Conservation (phyloP, 2,888 invertebrate species). For the Digitonthophagus gazella region DNA sequence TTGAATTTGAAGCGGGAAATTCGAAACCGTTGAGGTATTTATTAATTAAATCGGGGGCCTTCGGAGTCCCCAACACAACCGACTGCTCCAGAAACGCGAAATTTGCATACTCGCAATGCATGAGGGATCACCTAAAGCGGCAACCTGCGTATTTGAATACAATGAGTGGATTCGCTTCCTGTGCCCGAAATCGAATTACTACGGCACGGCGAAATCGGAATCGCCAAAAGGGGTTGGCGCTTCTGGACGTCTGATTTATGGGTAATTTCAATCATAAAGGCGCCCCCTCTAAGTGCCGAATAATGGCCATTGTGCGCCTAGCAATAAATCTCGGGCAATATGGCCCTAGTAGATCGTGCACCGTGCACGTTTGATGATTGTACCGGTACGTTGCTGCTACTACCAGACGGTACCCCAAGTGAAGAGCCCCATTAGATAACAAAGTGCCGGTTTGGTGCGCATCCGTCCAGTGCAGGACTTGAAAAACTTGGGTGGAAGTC, state of each 20-base stretch:
- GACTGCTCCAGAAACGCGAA: conserved; percentile 3
- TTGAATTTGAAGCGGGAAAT: no score
- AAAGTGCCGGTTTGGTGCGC: neutral
- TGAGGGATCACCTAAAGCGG: conserved; percentile 5
- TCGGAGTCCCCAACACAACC: neutral
- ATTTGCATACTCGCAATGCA: conserved; percentile 12
- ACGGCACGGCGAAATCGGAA: neutral
- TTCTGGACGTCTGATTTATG: neutral
- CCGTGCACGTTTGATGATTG: neutral
- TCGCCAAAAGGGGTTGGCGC: neutral
- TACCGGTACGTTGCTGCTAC: conserved; percentile 7
- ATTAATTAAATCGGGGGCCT: no score
- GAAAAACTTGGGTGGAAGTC: neutral
- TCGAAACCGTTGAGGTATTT: no score
- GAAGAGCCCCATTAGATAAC: neutral
- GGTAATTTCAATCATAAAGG: conserved; percentile 8
- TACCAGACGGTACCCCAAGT: neutral
- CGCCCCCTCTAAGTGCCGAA: conserved; percentile 10
- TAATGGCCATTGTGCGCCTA: conserved; percentile 6
- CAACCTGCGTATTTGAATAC: conserved; percentile 14
- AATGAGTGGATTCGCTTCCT: conserved; percentile 10
- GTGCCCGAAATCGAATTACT: conserved; percentile 12
- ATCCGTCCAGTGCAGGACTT: neutral
- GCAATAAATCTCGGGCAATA: conserved; percentile 7
- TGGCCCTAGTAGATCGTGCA: neutral